phyloP scores from a whole-genome alignment of 2,888 invertebrate genomes.

The Notocelia uddmanniana region DNA sequence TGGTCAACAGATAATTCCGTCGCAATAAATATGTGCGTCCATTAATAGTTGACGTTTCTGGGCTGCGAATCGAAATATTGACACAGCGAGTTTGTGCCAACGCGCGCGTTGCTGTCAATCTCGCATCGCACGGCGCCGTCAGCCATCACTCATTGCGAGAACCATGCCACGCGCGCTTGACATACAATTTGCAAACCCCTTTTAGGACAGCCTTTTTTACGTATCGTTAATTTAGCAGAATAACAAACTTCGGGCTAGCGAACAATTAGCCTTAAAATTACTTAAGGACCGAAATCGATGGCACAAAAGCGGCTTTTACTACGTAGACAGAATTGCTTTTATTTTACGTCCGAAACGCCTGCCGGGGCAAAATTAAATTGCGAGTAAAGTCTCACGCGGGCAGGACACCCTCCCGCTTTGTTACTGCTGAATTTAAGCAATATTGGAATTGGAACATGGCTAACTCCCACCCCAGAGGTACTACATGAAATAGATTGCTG shows the following conservation, averaged over 20 bases:
- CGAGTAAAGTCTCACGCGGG: constrained; percentile 52
- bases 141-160: constrained; percentile 27
- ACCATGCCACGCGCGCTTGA: constrained; percentile 9
- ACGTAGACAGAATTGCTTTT: constrained; percentile 55
- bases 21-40: constrained; percentile 75
- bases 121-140: constrained; percentile 43
- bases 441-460: constrained; percentile 45
- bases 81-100: constrained; percentile 76
- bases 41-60: constrained; percentile 79
- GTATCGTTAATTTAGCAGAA: constrained; percentile 26
- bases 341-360: constrained; percentile 65
- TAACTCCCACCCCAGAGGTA: constrained; percentile 56
- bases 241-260: neutral
- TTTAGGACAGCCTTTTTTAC: neutral
- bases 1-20: constrained; percentile 73
- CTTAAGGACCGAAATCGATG: constrained; percentile 35
- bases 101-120: constrained; percentile 58
- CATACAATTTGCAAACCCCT: constrained; percentile 17
- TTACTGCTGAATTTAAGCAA: constrained; percentile 49
- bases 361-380: constrained; percentile 70
- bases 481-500: constrained; percentile 45
- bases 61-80: constrained; percentile 81
- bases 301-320: constrained; percentile 45
- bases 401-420: constrained; percentile 49
- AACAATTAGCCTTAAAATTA: constrained; percentile 29